Evolutionary conservation across 2,888 invertebrate genomes (phyloP).

Genomic region (Anorthoa munda): DNA sequence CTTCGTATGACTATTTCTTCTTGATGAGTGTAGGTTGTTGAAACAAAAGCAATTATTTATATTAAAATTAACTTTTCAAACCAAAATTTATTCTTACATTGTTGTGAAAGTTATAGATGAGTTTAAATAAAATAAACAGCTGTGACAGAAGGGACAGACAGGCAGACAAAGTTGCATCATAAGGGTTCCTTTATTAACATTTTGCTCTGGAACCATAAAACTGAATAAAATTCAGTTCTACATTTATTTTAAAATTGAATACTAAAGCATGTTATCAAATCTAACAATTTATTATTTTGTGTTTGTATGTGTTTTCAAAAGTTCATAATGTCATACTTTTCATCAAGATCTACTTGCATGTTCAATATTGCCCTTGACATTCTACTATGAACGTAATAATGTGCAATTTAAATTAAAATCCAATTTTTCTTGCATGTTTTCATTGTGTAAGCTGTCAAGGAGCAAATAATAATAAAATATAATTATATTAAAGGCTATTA

Average conservation of each 20-base stretch:
- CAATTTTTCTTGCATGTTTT: background rate
- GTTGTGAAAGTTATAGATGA: background rate
- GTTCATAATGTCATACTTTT: background rate
- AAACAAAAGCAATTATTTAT: background rate
- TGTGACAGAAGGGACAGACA: background rate
- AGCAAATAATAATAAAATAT: background rate
- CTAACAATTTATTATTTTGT: constrained; percentile 11
- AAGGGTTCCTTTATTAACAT: background rate
- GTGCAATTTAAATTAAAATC: background rate
- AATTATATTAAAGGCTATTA: constrained; percentile 1
- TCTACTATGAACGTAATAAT: background rate
- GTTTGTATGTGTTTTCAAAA: background rate
- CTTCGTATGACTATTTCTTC: constrained; percentile 1
- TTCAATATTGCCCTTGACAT: background rate
- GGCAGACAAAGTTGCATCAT: background rate
- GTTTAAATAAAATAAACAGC: background rate
- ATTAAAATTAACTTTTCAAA: background rate
- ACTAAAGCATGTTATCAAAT: constrained; percentile 15
- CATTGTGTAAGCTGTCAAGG: constrained; percentile 1
- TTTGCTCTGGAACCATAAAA: background rate
- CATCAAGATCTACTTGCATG: constrained; percentile 5
- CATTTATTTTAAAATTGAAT: constrained; percentile 6
- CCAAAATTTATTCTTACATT: background rate
- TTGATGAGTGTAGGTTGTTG: background rate
- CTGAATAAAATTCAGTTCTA: background rate